These are phyloP conservation scores for Drosophila leontia DNA, from an alignment of 1,140 invertebrate genomes.

Conservation along the genomic window DNA sequence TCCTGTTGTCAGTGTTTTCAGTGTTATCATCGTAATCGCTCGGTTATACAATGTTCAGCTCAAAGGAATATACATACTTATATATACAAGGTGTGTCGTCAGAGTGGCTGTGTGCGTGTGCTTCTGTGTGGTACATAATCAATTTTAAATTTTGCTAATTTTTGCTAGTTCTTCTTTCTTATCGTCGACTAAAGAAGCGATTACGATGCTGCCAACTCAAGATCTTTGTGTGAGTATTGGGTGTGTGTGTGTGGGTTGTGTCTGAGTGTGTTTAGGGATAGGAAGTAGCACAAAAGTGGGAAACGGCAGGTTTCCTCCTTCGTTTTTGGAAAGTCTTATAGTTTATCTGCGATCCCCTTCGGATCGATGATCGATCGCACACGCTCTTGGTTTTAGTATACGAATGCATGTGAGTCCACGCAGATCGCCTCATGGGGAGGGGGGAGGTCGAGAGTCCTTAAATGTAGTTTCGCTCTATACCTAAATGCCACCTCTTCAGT, in stretches of 20 bases:
- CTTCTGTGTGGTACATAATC: slow-evolving; percentile 40
- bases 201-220: slow-evolving; percentile 70
- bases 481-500: slow-evolving; percentile 77
- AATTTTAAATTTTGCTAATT: slow-evolving; percentile 84
- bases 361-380: slow-evolving; percentile 34
- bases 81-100: slow-evolving; percentile 51
- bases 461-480: slow-evolving; percentile 72
- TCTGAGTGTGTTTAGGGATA: slow-evolving; percentile 41
- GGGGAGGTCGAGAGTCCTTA: slow-evolving; percentile 52
- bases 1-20: slow-evolving; percentile 14
- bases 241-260: slow-evolving; percentile 14
- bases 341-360: slow-evolving; percentile 43
- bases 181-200: slow-evolving; percentile 61
- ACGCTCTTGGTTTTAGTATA: slow-evolving; percentile 26
- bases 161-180: slow-evolving; percentile 69
- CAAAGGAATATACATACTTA: slow-evolving; percentile 63
- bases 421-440: slow-evolving; percentile 14
- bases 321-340: slow-evolving; percentile 72
- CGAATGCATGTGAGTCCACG: slow-evolving; percentile 31
- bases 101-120: slow-evolving; percentile 29
- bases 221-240: slow-evolving; percentile 34
- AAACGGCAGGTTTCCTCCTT: slow-evolving; percentile 51
- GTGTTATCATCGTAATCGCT: slow-evolving; percentile 45
- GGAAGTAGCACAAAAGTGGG: slow-evolving; percentile 70
- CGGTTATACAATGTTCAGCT: slow-evolving; percentile 54